Evolutionary conservation across 2,113 vertebrate species (phyloP).

Genomic region (Mus pahari): DNA sequence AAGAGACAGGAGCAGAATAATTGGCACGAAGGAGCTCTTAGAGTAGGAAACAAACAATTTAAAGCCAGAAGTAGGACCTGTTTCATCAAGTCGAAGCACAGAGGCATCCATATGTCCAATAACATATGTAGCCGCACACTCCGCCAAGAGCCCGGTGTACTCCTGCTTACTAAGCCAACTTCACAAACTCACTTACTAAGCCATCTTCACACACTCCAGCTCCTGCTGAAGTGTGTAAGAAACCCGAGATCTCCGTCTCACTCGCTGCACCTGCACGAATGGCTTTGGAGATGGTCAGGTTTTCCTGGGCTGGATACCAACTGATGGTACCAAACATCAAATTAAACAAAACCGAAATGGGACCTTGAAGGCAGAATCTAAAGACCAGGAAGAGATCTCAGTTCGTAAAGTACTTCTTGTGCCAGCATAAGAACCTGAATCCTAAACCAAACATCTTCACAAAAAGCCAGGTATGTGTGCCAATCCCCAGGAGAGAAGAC

Average conservation of each 20-base stretch:
- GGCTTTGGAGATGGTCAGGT: background rate
- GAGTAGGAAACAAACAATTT: background rate
- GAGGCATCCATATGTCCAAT: background rate
- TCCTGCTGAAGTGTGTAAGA: background rate
- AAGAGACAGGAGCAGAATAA: background rate
- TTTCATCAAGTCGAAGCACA: background rate
- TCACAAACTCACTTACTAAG: background rate
- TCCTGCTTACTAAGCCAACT: background rate
- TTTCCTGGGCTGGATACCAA: background rate
- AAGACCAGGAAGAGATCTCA: too few relatives aligned
- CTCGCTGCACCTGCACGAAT: too few relatives aligned
- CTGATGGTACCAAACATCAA: background rate
- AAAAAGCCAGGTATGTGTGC: background rate
- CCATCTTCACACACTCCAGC: background rate
- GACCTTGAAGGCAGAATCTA: background rate
- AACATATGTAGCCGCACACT: background rate
- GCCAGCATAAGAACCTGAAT: background rate
- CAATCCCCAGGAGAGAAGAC: background rate
- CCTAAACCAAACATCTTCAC: background rate
- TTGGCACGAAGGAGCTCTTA: background rate
- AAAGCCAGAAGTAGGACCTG: background rate
- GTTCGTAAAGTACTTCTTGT: background rate
- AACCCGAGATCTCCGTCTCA: background rate
- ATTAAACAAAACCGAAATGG: background rate
- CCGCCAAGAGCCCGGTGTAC: background rate